These are phyloP conservation scores for Cryptosula pallasiana DNA, from an alignment of 2,888 invertebrate genomes.

Conservation along the genomic window DNA sequence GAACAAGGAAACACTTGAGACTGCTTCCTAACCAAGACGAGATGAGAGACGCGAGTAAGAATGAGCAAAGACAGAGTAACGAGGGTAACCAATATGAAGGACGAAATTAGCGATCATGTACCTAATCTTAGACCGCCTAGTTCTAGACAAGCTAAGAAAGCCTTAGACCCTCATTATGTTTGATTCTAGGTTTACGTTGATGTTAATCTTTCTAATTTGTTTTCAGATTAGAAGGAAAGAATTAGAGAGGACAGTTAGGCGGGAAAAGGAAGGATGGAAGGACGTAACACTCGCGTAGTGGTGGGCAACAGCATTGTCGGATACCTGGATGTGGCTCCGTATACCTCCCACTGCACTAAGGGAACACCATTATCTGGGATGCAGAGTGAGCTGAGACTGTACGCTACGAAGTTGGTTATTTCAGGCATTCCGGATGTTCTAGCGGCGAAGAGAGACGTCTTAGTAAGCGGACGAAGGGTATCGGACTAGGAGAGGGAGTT, in stretches of 20 bases:
- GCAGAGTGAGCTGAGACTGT: not conserved
- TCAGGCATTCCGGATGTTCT: not conserved
- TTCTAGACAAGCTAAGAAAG: not conserved
- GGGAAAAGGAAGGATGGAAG: not conserved
- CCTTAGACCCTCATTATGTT: not conserved
- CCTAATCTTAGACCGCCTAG: not conserved
- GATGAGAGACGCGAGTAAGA: not conserved
- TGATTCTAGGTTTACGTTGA: no score
- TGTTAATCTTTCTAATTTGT: no score
- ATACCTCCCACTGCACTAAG: not conserved
- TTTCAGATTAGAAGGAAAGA: not conserved
- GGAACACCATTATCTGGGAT: no score
- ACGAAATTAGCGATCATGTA: not conserved
- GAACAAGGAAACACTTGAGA: not conserved
- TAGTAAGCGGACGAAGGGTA: not conserved
- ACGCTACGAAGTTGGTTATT: not conserved
- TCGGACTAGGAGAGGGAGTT: not conserved
- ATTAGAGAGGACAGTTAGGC: not conserved
- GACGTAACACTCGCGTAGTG: not conserved
- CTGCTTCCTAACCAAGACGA: not conserved
- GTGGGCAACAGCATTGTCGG: not conserved
- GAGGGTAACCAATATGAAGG: not conserved
- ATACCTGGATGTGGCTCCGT: not conserved
- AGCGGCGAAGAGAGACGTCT: not conserved
- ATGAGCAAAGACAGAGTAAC: not conserved